Conservation (phyloP, 2,797 vertebrate species). For the Hyperoplus immaculatus region DNA sequence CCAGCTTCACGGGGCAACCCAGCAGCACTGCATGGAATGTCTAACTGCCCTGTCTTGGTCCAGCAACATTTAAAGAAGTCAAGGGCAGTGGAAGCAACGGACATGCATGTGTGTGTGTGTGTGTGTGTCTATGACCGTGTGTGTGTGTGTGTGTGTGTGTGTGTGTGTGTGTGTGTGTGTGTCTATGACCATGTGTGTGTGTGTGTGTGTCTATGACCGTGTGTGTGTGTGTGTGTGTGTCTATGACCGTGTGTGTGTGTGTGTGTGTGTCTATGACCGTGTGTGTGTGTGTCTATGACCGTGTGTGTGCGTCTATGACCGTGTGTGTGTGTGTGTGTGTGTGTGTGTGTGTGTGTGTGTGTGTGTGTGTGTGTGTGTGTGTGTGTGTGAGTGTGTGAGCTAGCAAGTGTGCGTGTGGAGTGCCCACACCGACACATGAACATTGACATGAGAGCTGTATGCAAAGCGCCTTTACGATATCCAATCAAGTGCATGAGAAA, state of each 20-base stretch:
- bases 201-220: too few relatives aligned
- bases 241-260: neutral
- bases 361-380: neutral
- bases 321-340: constrained; percentile 11
- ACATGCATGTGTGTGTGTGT: constrained; percentile 10
- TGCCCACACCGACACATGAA: constrained; percentile 21
- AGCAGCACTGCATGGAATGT: constrained; percentile 36
- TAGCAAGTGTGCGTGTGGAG: neutral
- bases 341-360: neutral
- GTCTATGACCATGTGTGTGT: too few relatives aligned
- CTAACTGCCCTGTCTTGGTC: constrained; percentile 40
- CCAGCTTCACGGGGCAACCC: constrained; percentile 46
- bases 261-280: too few relatives aligned
- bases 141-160: too few relatives aligned
- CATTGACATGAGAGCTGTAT: neutral
- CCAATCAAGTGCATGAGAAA: neutral
- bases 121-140: neutral
- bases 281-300: too few relatives aligned
- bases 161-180: too few relatives aligned
- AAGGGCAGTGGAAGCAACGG: constrained; percentile 67
- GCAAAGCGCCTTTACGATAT: neutral
- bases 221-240: too few relatives aligned
- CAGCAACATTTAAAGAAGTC: constrained; percentile 72
- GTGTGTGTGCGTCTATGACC: neutral
- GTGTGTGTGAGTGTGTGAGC: too few relatives aligned